Evolutionary conservation across 1,140 invertebrate genomes (phyloP).

Genomic region (Aphis gossypii): DNA sequence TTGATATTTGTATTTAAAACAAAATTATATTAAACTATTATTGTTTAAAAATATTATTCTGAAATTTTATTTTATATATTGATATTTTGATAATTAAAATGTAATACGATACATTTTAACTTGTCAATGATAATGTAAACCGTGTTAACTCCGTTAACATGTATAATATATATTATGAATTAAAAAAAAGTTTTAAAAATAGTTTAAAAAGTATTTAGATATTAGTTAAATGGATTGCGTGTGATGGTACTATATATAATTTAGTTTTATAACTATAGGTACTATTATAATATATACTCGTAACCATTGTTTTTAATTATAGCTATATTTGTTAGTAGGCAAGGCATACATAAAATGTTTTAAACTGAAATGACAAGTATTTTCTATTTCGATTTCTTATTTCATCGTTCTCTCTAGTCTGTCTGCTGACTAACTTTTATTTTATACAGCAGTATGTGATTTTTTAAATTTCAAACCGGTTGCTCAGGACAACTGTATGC

Average conservation of each 20-base stretch:
- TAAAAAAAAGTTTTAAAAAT: not conserved
- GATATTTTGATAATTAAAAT: not conserved
- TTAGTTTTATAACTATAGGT: too few species aligned
- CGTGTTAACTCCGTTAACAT: not conserved
- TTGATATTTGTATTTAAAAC: not conserved
- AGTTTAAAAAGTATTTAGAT: not conserved
- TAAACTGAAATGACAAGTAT: not conserved
- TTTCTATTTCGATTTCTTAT: conserved; percentile 24
- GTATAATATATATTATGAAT: not conserved
- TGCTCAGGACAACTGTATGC: not conserved
- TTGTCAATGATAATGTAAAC: not conserved
- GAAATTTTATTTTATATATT: not conserved
- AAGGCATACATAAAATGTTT: not conserved
- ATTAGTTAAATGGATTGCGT: too few species aligned
- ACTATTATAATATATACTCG: too few species aligned
- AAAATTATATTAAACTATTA: not conserved
- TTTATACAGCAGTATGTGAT: not conserved
- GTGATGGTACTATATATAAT: too few species aligned
- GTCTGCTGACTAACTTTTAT: not conserved
- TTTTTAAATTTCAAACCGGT: conserved; percentile 52
- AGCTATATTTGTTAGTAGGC: not conserved
- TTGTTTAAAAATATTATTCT: not conserved
- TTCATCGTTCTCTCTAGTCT: conserved; percentile 18
- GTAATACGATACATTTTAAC: not conserved
- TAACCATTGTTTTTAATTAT: too few species aligned